These are phyloP conservation scores for Apodemus sylvaticus DNA, from an alignment of 2,113 vertebrate genomes.

Conservation along the genomic window DNA sequence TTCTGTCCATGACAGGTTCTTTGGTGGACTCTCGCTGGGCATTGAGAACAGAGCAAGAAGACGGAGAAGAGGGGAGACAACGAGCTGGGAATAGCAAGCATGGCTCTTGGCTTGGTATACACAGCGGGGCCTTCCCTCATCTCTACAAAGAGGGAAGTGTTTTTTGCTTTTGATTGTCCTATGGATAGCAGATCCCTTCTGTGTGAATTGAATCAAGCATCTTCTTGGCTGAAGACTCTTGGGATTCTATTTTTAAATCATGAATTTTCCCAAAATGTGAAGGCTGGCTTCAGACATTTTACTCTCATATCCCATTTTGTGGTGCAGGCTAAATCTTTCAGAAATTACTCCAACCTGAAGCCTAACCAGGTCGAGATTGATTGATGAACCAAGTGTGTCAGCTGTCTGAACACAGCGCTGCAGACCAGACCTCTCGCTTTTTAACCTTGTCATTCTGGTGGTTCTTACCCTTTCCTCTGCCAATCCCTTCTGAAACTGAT, in stretches of 20 bases:
- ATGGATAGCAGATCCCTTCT: constrained; percentile 82
- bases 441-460: constrained; percentile 47
- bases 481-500: neutral
- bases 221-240: constrained; percentile 83
- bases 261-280: constrained; percentile 78
- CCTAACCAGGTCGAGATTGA: constrained; percentile 79
- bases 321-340: constrained; percentile 68
- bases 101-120: constrained; percentile 14
- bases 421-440: neutral
- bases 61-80: neutral
- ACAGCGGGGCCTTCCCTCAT: constrained; percentile 61
- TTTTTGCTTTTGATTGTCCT: constrained; percentile 80
- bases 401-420: constrained; percentile 49
- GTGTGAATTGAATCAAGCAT: constrained; percentile 84
- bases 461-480: constrained; percentile 31
- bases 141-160: constrained; percentile 76
- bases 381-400: constrained; percentile 70
- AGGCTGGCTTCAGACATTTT: constrained; percentile 69
- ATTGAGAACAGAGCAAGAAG: neutral
- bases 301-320: constrained; percentile 10
- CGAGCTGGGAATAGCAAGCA: neutral
- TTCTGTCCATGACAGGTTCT: neutral
- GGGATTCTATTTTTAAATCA: constrained; percentile 82
- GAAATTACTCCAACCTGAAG: constrained; percentile 69
- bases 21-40: neutral